These are phyloP conservation scores for Albula goreensis DNA, from an alignment of 2,113 vertebrate genomes.

Conservation along the genomic window DNA sequence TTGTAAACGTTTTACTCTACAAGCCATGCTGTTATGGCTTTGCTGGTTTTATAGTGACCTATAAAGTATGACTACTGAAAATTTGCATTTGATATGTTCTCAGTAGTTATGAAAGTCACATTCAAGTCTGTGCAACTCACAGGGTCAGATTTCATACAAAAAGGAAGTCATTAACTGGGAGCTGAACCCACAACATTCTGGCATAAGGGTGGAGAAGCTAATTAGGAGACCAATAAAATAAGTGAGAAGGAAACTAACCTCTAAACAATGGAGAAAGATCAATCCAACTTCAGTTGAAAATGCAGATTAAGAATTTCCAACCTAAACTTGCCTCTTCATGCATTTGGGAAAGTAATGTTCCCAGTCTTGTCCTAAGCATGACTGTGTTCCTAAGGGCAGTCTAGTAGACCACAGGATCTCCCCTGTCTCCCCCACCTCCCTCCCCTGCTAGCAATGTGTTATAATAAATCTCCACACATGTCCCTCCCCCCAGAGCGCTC, in stretches of 20 bases:
- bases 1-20: neutral
- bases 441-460: conserved; percentile 69
- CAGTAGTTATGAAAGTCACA: neutral
- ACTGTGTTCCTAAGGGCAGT: conserved; percentile 47
- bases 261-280: neutral
- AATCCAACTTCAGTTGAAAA: neutral
- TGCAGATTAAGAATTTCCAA: conserved; percentile 25
- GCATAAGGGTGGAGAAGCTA: neutral
- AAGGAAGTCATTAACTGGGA: neutral
- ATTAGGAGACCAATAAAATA: neutral
- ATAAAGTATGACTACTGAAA: neutral
- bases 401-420: conserved; percentile 36
- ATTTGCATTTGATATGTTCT: neutral
- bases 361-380: conserved; percentile 51
- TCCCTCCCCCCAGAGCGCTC: conserved; percentile 76
- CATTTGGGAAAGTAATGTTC: conserved; percentile 47
- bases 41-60: neutral
- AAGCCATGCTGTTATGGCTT: neutral
- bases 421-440: conserved; percentile 36
- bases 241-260: neutral
- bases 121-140: neutral
- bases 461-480: conserved; percentile 75
- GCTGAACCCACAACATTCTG: neutral
- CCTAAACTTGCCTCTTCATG: conserved; percentile 61
- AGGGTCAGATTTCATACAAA: neutral